Base-by-base conservation (phyloP, 2,888 invertebrate genomes). In the Abrostola triplasia region DNA sequence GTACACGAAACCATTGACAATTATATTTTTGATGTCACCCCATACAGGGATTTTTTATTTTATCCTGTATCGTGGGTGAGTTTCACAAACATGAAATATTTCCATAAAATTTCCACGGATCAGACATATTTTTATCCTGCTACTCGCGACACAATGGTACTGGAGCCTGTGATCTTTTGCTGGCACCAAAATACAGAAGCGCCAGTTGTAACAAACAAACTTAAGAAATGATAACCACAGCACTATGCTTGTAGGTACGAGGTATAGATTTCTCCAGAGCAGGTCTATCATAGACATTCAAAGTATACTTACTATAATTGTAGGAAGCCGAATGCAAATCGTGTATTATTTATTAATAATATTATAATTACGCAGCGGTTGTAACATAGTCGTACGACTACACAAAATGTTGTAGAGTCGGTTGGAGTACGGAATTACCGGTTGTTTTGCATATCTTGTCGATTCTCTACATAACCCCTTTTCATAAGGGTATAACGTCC, bases 291-390 rank as follows among this genome's bases (percentile, higher is more conserved):
- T 67, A 71, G 77, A 76, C 76, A 77, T 76, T 75, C 68, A 64
- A 78, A 64, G 56, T 61, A 47, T 59, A 24, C 24, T 24, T 76
- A 71, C 70, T 71, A 80, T 87, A 87, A 87, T 87, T 84, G 84
- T 83, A 83, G 86, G 83, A 85, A 86, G 80, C 84, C 79, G 81
- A 87, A 78, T 85, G 85, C 86, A 88, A 88, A 88, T 90, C 84
- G 88, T 85, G 84, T 89, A 89, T 88, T 90, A 90, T 90, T 89
- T 88, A 89, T 24, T 24, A 24, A 24, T 89, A 88, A 89, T 90
- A 90, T 89, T 88, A 85, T 87, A 83, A 84, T 83, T 82, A 82
- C 78, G 64, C 71, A 50, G 65, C 59, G 49, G 67, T 66, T 72
- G 75, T 57, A 60, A 81, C 80, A 76, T 66, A 79, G 73, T 76